Evolutionary conservation across 2,888 invertebrate species (phyloP), one percentile per base, ranked within the genome.

Genomic region (Ypsolopha scabrella): DNA sequence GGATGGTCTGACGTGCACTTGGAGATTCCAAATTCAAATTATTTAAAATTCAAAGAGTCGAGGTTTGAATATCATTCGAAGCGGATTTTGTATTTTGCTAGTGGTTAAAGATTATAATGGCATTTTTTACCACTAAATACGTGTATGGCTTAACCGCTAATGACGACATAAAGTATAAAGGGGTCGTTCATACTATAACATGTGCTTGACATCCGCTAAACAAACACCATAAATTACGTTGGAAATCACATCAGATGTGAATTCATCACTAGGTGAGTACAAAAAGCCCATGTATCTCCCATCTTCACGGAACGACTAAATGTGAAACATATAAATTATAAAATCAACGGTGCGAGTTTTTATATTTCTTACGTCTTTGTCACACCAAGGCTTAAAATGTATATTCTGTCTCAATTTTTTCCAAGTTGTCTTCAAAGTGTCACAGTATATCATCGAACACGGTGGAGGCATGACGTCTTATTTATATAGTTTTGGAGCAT

Each of bases 271-370:
- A 61, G 61, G 67, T 72, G 72, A 60, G 71, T 67, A 78, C 80
- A 83, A 83, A 85, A 83, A 82, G 80, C 78, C 70, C 75, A 76
- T 80, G 82, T 85, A 83, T 85, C 82, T 81, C 68, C 68, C 70
- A 83, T 85, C 85, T 85, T 85, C 85, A 85, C 81, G 86, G 79
- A 76, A 83, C 85, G 85, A 85, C 85, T 83, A 85, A 51, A 86
- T 85, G 81, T 83, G 83, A 83, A 78, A 85, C 85, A 85, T 82
- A 86, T 86, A 86, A 86, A 86, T 86, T 86, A 85, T 83, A 75
- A 83, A 85, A 85, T 83, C 85, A 85, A 83, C 82, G 73, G 74
- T 67, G 69, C 61, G 68, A 60, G 73, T 85, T 86, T 85, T 86
- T 85, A 82, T 80, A 76, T 70, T 58, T 71, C 71, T 65, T 65